Percentiles rank a stretch among this genome's conserved stretches.
These are phyloP conservation scores for Acromyrmex echinatior DNA, from an alignment of 1,140 invertebrate species.

Conservation along the genomic window DNA sequence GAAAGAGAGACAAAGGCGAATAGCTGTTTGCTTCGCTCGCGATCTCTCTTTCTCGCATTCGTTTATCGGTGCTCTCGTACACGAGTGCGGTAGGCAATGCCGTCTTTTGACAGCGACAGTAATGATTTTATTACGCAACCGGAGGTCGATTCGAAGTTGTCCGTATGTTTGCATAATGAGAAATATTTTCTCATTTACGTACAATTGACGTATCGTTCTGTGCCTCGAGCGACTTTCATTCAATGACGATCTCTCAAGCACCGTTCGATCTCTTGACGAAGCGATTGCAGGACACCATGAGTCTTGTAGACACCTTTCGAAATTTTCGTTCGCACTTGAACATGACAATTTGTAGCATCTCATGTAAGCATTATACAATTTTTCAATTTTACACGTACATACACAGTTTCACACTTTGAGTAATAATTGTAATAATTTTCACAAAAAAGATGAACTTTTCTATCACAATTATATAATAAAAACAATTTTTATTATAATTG, in stretches of 20 bases:
- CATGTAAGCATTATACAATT: neutral
- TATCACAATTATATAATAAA: too few species aligned
- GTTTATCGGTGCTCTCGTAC: slow-evolving; percentile 24
- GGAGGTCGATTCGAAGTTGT: neutral
- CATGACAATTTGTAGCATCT: neutral
- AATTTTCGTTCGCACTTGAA: neutral
- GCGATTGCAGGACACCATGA: neutral
- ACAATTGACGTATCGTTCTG: slow-evolving; percentile 42
- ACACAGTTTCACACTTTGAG: neutral
- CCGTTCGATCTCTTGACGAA: slow-evolving; percentile 1
- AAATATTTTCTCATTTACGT: slow-evolving; percentile 50
- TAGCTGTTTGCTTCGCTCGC: slow-evolving; percentile 75
- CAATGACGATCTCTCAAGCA: slow-evolving; percentile 18
- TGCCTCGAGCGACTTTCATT: slow-evolving; percentile 27
- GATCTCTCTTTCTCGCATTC: neutral
- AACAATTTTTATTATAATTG: neutral
- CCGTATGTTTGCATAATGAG: slow-evolving; percentile 44
- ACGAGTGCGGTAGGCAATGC: neutral
- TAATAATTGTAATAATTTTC: neutral
- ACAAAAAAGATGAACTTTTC: neutral
- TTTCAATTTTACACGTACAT: slow-evolving; percentile 9
- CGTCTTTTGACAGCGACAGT: slow-evolving; percentile 40
- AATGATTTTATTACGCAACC: slow-evolving; percentile 43
- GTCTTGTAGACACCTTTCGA: slow-evolving; percentile 9
- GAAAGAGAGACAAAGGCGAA: slow-evolving; percentile 72